phyloP scores from a whole-genome alignment of 2,888 invertebrate species.

The Rhodophaea formosa region DNA sequence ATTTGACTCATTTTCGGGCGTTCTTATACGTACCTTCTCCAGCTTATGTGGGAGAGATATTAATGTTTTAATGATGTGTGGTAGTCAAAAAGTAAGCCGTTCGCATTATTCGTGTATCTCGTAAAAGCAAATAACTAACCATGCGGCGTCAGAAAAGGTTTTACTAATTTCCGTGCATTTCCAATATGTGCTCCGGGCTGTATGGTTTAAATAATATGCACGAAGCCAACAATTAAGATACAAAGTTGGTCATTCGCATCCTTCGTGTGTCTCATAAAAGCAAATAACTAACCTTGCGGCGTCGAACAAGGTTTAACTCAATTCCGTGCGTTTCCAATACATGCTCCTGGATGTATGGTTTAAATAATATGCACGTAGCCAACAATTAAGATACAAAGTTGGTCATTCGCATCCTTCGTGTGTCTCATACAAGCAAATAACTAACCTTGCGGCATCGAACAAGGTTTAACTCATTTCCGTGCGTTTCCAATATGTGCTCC shows the following conservation, averaged over 20 bases:
- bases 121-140: conserved; percentile 57
- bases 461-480: conserved; percentile 76
- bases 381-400: conserved; percentile 5
- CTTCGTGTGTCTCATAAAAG: conserved; percentile 48
- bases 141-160: conserved; percentile 68
- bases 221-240: too few species aligned
- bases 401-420: conserved; percentile 27
- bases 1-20: too few species aligned
- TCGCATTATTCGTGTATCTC: conserved; percentile 46
- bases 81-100: too few species aligned
- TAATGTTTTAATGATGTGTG: too few species aligned
- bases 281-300: conserved; percentile 59
- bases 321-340: conserved; percentile 70
- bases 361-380: too few species aligned
- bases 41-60: too few species aligned
- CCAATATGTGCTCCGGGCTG: conserved; percentile 66
- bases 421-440: conserved; percentile 55
- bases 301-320: conserved; percentile 75
- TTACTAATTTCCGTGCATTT: conserved; percentile 73
- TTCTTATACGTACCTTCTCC: too few species aligned
- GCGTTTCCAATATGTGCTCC: conserved; percentile 67
- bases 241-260: too few species aligned
- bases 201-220: conserved; percentile 29
- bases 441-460: conserved; percentile 64
- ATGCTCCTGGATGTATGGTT: conserved; percentile 54